Conservation (phyloP, 2,888 invertebrate genomes). For the Anorthoa munda region DNA sequence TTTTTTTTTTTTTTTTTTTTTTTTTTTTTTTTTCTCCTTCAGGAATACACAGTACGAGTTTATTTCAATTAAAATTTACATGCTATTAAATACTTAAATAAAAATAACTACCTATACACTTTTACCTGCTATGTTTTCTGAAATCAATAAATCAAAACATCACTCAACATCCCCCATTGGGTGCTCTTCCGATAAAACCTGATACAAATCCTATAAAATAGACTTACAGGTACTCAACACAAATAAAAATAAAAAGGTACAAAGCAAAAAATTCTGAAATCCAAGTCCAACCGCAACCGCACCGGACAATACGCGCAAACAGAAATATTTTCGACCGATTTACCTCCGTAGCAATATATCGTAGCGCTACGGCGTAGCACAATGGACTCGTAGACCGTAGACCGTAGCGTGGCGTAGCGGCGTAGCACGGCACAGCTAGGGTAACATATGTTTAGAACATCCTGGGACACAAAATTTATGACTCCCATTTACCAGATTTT, state of each 20-base stretch:
- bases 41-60: too few relatives aligned
- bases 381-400: slow-evolving; percentile 70
- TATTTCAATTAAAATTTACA: too few relatives aligned
- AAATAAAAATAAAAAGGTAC: slow-evolving; percentile 37
- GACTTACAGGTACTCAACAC: slow-evolving; percentile 37
- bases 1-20: too few relatives aligned
- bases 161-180: too few relatives aligned
- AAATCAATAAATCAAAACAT: not conserved
- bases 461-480: slow-evolving; percentile 64
- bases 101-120: not conserved
- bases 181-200: slow-evolving; percentile 2
- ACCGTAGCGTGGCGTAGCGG: slow-evolving; percentile 63
- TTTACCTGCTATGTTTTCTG: not conserved
- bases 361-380: slow-evolving; percentile 77
- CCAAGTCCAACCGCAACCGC: slow-evolving; percentile 52
- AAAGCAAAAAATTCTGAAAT: slow-evolving; percentile 57
- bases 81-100: too few relatives aligned
- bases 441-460: slow-evolving; percentile 63
- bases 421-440: slow-evolving; percentile 68
- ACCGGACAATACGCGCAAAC: slow-evolving; percentile 66
- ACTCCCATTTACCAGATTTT: slow-evolving; percentile 54
- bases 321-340: slow-evolving; percentile 72
- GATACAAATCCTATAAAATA: slow-evolving; percentile 30
- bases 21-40: too few relatives aligned
- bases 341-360: slow-evolving; percentile 72